Base-by-base conservation (phyloP, 2,888 invertebrate species). In the Caenorhabditis sinica region DNA sequence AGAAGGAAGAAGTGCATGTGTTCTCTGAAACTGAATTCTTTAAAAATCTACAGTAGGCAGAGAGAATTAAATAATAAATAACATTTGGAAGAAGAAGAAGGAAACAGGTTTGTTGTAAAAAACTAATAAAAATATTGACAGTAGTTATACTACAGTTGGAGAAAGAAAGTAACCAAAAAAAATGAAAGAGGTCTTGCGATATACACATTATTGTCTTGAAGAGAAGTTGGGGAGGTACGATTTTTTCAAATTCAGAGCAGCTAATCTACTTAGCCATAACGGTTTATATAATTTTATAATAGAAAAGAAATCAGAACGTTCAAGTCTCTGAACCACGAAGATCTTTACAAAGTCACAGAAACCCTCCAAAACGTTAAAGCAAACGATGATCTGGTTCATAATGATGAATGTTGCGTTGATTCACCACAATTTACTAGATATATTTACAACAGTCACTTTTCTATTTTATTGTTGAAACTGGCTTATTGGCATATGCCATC, bases 351-450 rank as follows among this genome's bases (percentile, higher is more conserved):
- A 45, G 11, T 2, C 11, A 51, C 4, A 3, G 6, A 51, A 51
- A 51, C n/a, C 20, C 9, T 36, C 4, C 51, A 51, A 23, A 56
- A 58, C 13, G 6, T 11, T 15, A 25, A 56, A 25, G 9, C 33
- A 36, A 36, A 36, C 8, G 30, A 53, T 23, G 61, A 51, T 36
- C 58, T 28, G 33, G 30, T 61, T 61, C 25, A 33, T 20, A 40
- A 65, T 74, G 74, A 74, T 74, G 65, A 66, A 66, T 66, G 65
- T 75, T 49, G 74, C n/a, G 30, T 75, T 28, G 15, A 11, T 33
- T 17, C 76, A 3, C 66, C 76, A 61, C 76, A 77, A 77, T 77
- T 77, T 61, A 77, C 76, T 77, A 77, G 68, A 77, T 77, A 69
- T 69, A 77, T 77, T 77, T 77, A 77, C 76, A 77, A 69, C 69